Evolutionary conservation across 2,797 vertebrate genomes (phyloP).

Genomic region (Siniperca undulata): DNA sequence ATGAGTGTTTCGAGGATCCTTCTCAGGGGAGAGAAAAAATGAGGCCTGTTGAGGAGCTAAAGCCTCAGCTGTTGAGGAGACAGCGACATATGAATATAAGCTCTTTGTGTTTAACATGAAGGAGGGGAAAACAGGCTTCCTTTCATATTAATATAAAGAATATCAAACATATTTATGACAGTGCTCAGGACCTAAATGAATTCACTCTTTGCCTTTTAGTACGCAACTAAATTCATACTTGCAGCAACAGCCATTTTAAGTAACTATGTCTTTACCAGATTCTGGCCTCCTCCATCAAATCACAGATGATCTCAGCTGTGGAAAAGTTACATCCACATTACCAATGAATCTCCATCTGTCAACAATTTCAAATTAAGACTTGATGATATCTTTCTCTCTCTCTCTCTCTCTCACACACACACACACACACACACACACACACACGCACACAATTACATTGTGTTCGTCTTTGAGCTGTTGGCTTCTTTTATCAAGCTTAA

Average conservation of each 20-base stretch:
- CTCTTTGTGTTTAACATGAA: conserved; percentile 35
- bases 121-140: neutral
- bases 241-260: neutral
- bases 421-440: conserved; percentile 29
- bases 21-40: conserved; percentile 64
- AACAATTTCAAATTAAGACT: conserved; percentile 75
- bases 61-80: conserved; percentile 61
- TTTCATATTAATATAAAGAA: conserved; percentile 7
- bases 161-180: neutral
- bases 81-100: conserved; percentile 40
- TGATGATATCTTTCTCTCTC: conserved; percentile 39
- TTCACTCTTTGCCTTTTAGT: neutral
- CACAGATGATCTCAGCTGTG: conserved; percentile 57
- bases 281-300: conserved; percentile 34
- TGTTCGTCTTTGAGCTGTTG: conserved; percentile 26
- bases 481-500: conserved; percentile 37
- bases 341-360: conserved; percentile 72
- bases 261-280: conserved; percentile 18
- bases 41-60: conserved; percentile 58
- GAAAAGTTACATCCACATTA: conserved; percentile 57
- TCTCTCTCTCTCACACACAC: neutral
- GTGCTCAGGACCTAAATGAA: neutral
- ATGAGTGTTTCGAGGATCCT: conserved; percentile 72
- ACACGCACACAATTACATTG: conserved; percentile 17
- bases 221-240: neutral